A percentile compares a stretch with the other conserved stretches of the same genome.
These are phyloP conservation scores for Sebastes trivittatus DNA, from an alignment of 2,797 vertebrate species.

Conservation along the genomic window DNA sequence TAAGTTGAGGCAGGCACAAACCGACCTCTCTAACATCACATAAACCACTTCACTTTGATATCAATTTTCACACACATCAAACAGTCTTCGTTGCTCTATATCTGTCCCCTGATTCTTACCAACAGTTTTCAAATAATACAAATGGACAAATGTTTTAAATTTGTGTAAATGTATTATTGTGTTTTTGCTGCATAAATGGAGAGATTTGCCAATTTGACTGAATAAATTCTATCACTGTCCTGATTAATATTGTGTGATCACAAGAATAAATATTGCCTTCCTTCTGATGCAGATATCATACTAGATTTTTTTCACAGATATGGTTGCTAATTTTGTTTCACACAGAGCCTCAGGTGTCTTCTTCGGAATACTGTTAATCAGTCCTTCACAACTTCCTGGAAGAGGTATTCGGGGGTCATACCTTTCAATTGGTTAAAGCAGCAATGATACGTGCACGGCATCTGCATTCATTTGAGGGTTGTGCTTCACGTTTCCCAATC, in stretches of 20 bases:
- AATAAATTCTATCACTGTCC: not conserved
- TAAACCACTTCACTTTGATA: not conserved
- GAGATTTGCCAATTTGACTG: not conserved
- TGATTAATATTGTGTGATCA: not conserved
- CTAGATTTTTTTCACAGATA: conserved; percentile 9
- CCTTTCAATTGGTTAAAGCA: conserved; percentile 27
- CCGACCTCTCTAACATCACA: not conserved
- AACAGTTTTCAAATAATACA: not conserved
- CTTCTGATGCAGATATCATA: not conserved
- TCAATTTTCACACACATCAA: not conserved
- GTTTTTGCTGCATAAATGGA: not conserved
- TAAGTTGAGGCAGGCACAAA: not conserved
- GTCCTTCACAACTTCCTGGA: not conserved
- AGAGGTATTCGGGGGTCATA: not conserved
- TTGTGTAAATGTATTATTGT: not conserved
- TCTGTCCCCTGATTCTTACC: not conserved
- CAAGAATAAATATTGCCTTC: not conserved
- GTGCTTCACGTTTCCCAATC: not conserved
- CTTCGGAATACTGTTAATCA: conserved; percentile 2
- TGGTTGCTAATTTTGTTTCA: not conserved
- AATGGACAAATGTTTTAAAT: not conserved
- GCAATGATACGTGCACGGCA: conserved; percentile 6
- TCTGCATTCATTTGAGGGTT: conserved; percentile 17
- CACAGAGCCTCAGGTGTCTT: conserved; percentile 20
- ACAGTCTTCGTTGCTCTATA: not conserved